A percentile compares a stretch with the other conserved stretches of the same genome.
Evolutionary conservation across 2,888 invertebrate species (phyloP).

Genomic region (Elysia crispata): DNA sequence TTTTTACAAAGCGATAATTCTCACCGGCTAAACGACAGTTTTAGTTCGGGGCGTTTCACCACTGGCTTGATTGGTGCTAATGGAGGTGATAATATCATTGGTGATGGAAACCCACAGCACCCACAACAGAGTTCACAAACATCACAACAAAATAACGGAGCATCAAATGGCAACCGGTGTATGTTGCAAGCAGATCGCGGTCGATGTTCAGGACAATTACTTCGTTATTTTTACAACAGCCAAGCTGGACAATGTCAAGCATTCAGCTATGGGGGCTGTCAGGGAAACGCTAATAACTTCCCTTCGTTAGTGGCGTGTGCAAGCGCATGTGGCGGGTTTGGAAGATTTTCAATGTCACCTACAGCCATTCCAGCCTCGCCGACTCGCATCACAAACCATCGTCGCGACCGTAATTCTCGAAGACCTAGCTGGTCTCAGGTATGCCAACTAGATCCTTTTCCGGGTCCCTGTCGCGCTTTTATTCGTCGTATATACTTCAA

Average conservation of each 20-base stretch:
- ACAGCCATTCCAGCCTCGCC: neutral
- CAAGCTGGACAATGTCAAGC: neutral
- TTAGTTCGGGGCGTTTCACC: too few species aligned
- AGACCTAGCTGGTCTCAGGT: neutral
- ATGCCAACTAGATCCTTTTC: neutral
- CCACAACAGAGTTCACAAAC: neutral
- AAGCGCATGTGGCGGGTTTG: neutral
- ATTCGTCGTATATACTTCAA: slow-evolving; percentile 32
- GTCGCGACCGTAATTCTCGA: neutral
- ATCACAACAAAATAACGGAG: neutral
- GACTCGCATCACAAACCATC: too few species aligned
- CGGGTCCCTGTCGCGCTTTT: slow-evolving; percentile 21
- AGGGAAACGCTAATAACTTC: slow-evolving; percentile 19
- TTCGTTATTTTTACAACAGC: slow-evolving; percentile 12
- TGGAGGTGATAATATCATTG: too few species aligned
- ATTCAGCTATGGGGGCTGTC: slow-evolving; percentile 17
- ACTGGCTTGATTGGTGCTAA: too few species aligned
- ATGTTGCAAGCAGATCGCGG: neutral
- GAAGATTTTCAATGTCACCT: neutral
- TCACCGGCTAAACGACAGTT: neutral
- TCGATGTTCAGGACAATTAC: neutral
- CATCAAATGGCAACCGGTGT: neutral
- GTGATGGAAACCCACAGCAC: too few species aligned
- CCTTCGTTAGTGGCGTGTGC: neutral
- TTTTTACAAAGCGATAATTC: neutral